These are phyloP conservation scores for Watsonalla binaria DNA, from an alignment of 2,888 invertebrate genomes.

Conservation along the genomic window DNA sequence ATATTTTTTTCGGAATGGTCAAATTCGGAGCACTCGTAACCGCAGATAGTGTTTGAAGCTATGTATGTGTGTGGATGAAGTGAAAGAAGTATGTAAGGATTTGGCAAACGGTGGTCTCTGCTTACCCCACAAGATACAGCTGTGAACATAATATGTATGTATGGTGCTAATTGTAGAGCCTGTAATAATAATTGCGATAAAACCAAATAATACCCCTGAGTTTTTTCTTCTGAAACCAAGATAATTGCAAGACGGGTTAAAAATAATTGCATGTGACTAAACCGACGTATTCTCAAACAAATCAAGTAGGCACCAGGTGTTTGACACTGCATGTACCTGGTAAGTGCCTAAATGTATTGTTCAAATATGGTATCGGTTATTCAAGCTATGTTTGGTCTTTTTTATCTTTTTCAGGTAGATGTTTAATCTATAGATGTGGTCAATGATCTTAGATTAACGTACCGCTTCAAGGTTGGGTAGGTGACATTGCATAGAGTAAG, in stretches of 20 bases:
- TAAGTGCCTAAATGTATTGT: neutral
- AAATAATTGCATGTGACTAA: neutral
- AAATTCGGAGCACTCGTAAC: no score
- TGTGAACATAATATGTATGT: no score
- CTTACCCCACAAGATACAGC: no score
- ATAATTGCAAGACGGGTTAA: neutral
- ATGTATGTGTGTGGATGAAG: no score
- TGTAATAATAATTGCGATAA: no score
- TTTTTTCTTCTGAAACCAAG: no score
- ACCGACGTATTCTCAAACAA: neutral
- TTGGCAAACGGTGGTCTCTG: no score
- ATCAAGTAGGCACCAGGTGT: neutral
- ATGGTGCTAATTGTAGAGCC: no score
- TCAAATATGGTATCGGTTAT: neutral
- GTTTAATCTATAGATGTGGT: slow-evolving; percentile 43
- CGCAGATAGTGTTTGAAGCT: no score
- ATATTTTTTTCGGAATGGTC: no score
- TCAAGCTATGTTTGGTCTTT: neutral
- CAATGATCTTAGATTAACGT: slow-evolving; percentile 51
- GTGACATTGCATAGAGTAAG: slow-evolving; percentile 51
- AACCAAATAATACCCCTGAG: no score
- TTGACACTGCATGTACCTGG: neutral
- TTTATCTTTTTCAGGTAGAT: slow-evolving; percentile 9
- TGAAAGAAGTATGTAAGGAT: no score
- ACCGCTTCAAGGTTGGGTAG: slow-evolving; percentile 48